phyloP scores from a whole-genome alignment of 2,113 vertebrate species.

The Pseudois nayaur region DNA sequence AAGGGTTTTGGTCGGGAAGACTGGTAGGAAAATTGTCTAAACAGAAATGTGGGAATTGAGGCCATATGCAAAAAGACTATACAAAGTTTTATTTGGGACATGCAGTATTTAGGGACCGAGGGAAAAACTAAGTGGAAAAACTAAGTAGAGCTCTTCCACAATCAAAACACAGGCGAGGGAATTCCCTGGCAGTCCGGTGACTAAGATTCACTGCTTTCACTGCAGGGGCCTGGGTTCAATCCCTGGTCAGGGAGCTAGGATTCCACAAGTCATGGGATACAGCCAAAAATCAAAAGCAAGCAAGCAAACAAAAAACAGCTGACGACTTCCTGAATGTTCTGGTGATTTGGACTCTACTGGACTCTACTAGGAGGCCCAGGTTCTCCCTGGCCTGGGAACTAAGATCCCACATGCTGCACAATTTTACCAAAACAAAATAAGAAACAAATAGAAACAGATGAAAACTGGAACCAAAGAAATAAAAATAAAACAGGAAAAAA shows the following conservation, averaged over 20 bases:
- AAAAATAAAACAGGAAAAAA: not conserved
- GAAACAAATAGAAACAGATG: not conserved
- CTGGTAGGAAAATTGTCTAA: not conserved
- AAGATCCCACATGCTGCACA: not conserved
- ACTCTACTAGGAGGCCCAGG: not conserved
- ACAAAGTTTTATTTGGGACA: not conserved
- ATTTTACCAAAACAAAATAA: not conserved
- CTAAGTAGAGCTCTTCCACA: not conserved
- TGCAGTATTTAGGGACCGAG: not conserved
- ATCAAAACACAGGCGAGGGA: not conserved
- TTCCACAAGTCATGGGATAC: not conserved
- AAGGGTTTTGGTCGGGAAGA: not conserved
- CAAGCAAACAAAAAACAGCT: not conserved
- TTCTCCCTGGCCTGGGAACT: not conserved
- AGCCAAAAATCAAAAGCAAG: not conserved
- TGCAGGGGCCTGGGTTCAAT: not conserved
- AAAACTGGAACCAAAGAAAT: not conserved
- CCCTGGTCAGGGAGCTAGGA: not conserved
- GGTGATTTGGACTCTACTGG: not conserved
- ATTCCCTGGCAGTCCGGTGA: rapidly evolving
- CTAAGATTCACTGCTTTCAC: not conserved
- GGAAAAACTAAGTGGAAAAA: not conserved
- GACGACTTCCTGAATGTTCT: rapidly evolving
- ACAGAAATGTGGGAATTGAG: not conserved
- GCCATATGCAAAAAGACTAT: not conserved